Evolutionary conservation across 2,113 vertebrate species (phyloP), one percentile per base, ranked within the genome.

Genomic region (Crypturellus undulatus): DNA sequence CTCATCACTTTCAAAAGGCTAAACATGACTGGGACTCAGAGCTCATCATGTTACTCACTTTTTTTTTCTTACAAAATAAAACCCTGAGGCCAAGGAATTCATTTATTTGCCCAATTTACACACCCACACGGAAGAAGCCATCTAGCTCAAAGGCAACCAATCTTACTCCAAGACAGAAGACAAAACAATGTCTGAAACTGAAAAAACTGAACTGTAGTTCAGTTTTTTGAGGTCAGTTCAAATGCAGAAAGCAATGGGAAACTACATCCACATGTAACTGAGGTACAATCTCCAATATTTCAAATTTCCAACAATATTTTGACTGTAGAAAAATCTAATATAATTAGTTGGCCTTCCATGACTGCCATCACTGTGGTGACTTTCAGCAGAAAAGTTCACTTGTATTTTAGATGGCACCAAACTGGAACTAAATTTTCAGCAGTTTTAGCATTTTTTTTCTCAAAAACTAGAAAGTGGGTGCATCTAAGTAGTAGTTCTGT

Each of bases 191-290:
- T 90, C 16, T 58, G 72, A 38, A 38, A 38, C 38, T 38, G 38
- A 38, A 38, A 38, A 38, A 38, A 38, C 38, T 38, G 38, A 15
- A 3, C 47, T 64, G 28, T 18, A 51, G 11, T 18, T 90, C 30
- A 15, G 9, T 13, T 40, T 79, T 26, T 0, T 0, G 34, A 42
- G 22, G 18, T 63, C 1, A 0, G n/a, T 70, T 70, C 64, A 78
- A 30, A 56, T 70, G 40, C n/a, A 49, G 38, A 73, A 80, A 92
- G 49, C 56, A 67, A 75, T 28, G 28, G 42, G 60, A 81, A 75
- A 60, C 16, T 75, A 25, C 32, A 75, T 24, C 65, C 32, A 68
- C 2, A 12, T 2, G 6, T 2, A 45, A 19, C 22, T 3, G 3
- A 22, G 28, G 45, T 49, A 4, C 3, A 24, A 38, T 26, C 2